These are phyloP conservation scores for Blastomussa wellsi DNA, from an alignment of 92 coral and sea anemone species.

Conservation along the genomic window DNA sequence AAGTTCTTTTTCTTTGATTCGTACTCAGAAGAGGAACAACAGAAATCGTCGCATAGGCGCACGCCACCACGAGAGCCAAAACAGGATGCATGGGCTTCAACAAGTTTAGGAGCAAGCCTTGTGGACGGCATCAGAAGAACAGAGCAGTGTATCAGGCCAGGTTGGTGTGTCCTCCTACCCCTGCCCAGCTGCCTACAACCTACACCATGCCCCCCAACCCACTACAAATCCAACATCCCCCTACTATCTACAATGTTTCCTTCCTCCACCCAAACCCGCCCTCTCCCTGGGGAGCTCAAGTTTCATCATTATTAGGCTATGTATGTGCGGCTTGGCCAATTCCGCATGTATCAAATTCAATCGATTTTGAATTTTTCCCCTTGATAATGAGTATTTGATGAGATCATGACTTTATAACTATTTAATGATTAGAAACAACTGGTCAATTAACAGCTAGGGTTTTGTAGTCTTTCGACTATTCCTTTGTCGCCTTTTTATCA, in stretches of 20 bases:
- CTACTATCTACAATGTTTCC: neutral
- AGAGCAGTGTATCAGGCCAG: neutral
- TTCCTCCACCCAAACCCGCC: neutral
- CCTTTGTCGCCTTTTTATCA: neutral
- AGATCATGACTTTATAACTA: too few species aligned
- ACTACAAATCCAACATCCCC: too few species aligned
- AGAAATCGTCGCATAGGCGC: neutral
- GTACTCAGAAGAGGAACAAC: neutral
- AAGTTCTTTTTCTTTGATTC: neutral
- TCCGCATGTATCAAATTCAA: too few species aligned
- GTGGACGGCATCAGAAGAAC: constrained; percentile 24
- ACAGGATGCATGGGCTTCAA: neutral
- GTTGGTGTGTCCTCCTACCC: neutral
- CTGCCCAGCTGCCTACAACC: neutral
- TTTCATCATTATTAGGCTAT: too few species aligned
- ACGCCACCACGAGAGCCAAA: neutral
- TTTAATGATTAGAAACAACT: too few species aligned
- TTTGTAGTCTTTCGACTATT: too few species aligned
- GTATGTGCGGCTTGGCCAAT: too few species aligned
- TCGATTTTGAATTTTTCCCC: too few species aligned
- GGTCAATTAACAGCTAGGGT: too few species aligned
- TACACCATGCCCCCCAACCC: neutral
- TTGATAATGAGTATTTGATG: too few species aligned
- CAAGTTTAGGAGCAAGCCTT: constrained; percentile 16
- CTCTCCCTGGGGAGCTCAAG: neutral